Base-by-base conservation (phyloP, 2,888 invertebrate genomes). In the Hirtodrosophila duncani region DNA sequence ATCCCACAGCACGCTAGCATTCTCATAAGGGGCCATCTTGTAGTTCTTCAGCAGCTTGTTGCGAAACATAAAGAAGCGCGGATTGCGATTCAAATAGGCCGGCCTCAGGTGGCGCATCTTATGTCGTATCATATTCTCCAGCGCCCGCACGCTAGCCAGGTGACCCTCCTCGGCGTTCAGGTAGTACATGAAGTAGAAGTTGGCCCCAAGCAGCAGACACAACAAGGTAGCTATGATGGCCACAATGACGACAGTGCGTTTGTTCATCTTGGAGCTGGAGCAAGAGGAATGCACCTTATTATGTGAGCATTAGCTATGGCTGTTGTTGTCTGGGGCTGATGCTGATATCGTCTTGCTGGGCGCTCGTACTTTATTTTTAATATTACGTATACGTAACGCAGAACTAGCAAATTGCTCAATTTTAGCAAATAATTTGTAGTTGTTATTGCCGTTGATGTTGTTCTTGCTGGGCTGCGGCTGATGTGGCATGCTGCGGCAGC, bases 1-100 rank as follows among this genome's bases (percentile, higher is more conserved):
- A 85, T 89, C 88, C 89, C 87, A 83, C 67, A 88, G 69, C 75
- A 86, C 46, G 84, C 89, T 84, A 83, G 90, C 81, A 88, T 85
- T 90, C 85, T 89, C 84, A 50, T 86, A 86, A 0, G 80, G 34
- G 2, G 81, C 66, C 13, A 83, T 74, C 41, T 83, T 84, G 51
- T 85, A 87, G 61, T 86, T 87, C 38, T 82, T 81, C 1, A 87
- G 57, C 33, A 87, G 51, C 30, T 87, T 86, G 49, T 86, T 86
- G 13, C 86, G 82, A 53, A 86, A 84, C 84, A 84, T 84, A 36
- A 86, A 86, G 46, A 85, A 87, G 33, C 86, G 83, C 2, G 87
- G 87, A 82, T 87, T 87, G 3, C 85, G 82, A 68, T 86, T 86
- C 7, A 85, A 58, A 63, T 85, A 87, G 2, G 80, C 80, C n/a